phyloP scores from a whole-genome alignment of 2,797 vertebrate species.

The Sebastes iracundus region DNA sequence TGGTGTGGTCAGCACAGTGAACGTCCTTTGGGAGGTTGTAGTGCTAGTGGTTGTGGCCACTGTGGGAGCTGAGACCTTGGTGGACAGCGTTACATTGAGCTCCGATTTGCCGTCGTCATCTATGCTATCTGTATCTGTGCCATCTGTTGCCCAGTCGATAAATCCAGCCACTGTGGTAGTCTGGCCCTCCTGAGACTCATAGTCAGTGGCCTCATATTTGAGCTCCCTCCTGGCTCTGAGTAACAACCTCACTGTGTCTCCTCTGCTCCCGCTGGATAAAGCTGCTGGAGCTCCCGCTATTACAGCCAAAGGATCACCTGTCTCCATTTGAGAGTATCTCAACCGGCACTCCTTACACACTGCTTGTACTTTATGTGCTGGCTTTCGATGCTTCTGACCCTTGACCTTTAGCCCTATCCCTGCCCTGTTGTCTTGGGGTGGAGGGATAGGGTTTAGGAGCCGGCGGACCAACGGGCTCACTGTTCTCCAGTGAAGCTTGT shows the following conservation, averaged over 20 bases:
- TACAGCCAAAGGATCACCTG: constrained; percentile 51
- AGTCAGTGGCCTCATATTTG: constrained; percentile 79
- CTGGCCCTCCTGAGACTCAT: constrained; percentile 81
- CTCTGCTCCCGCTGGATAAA: constrained; percentile 62
- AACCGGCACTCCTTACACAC: constrained; percentile 74
- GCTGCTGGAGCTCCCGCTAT: constrained; percentile 55
- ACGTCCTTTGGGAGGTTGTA: constrained; percentile 81
- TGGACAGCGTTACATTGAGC: constrained; percentile 76
- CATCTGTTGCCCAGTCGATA: constrained; percentile 84
- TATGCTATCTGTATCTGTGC: constrained; percentile 53
- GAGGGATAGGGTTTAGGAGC: constrained; percentile 69
- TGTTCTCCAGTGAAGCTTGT: constrained; percentile 80
- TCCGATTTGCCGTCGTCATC: constrained; percentile 74
- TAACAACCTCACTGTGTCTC: constrained; percentile 67
- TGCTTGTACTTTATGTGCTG: constrained; percentile 64
- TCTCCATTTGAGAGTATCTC: constrained; percentile 67
- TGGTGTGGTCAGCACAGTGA: constrained; percentile 79
- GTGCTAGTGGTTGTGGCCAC: constrained; percentile 77
- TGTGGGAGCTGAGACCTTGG: constrained; percentile 75
- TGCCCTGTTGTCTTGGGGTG: constrained; percentile 61
- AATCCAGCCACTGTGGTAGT: constrained; percentile 86
- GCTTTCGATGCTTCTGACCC: constrained; percentile 69
- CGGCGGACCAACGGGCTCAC: constrained; percentile 75
- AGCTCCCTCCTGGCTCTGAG: constrained; percentile 82
- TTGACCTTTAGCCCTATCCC: constrained; percentile 63